Percentiles rank a stretch among this genome's conserved stretches.
These are phyloP conservation scores for Sciurus niger DNA, from an alignment of 2,113 vertebrate genomes.

Conservation along the genomic window DNA sequence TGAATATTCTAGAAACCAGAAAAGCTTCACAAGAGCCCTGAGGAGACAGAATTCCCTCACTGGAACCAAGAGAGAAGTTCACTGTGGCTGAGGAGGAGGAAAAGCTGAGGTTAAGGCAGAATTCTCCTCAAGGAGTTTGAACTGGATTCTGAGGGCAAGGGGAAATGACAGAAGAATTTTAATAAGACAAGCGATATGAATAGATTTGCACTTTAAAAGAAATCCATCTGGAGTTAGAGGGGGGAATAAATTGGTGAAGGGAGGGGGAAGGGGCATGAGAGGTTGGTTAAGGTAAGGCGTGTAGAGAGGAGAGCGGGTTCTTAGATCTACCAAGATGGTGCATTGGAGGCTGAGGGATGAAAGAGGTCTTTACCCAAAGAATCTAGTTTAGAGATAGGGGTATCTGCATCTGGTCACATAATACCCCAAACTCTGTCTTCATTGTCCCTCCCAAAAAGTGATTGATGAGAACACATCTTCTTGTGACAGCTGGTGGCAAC, in stretches of 20 bases:
- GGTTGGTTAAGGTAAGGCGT: neutral
- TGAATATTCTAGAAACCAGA: neutral
- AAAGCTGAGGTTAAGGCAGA: neutral
- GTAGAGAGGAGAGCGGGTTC: neutral
- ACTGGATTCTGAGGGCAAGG: constrained; percentile 70
- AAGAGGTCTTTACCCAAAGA: neutral
- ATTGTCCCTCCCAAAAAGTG: neutral
- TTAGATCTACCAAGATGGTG: neutral
- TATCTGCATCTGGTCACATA: neutral
- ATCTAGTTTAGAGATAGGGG: neutral
- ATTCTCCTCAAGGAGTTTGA: constrained; percentile 62
- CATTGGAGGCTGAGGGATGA: neutral
- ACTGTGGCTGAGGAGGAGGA: neutral
- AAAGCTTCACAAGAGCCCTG: neutral
- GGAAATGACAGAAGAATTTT: constrained; percentile 76
- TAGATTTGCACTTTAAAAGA: constrained; percentile 83
- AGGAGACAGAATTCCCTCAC: neutral
- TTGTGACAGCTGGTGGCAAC: neutral
- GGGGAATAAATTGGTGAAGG: constrained; percentile 57
- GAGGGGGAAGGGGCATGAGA: constrained; percentile 4
- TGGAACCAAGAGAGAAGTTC: neutral
- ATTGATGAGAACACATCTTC: neutral
- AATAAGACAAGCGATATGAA: constrained; percentile 82
- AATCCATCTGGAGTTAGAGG: constrained; percentile 78
- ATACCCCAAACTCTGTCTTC: neutral